Evolutionary conservation across 2,888 invertebrate genomes (phyloP).

Genomic region (Yponomeuta sedellus): DNA sequence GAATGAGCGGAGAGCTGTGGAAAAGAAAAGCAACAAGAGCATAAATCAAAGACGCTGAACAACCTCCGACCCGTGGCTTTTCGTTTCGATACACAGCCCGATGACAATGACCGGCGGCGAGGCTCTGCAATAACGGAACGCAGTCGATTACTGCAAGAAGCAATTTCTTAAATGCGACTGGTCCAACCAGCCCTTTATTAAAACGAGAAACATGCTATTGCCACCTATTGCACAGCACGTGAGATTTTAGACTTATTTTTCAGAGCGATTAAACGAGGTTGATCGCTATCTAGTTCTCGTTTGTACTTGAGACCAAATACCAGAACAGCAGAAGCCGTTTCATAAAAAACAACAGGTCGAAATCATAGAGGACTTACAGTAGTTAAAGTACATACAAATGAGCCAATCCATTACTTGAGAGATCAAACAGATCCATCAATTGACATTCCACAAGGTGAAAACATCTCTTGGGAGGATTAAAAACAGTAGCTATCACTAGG

Average conservation of each 20-base stretch:
- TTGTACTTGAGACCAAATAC: not conserved
- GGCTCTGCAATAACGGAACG: constrained; percentile 33
- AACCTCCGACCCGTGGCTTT: constrained; percentile 41
- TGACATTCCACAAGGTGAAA: not conserved
- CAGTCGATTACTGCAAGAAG: constrained; percentile 23
- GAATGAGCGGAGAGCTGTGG: constrained; percentile 35
- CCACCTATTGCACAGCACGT: not conserved
- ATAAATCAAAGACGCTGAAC: constrained; percentile 29
- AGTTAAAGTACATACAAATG: not conserved
- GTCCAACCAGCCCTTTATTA: constrained; percentile 21
- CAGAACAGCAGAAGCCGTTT: not conserved
- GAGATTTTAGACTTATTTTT: not conserved
- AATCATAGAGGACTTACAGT: not conserved
- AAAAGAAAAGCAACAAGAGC: constrained; percentile 28
- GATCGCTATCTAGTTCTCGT: not conserved
- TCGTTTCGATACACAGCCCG: constrained; percentile 28
- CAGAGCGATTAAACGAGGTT: not conserved
- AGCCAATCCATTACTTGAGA: not conserved
- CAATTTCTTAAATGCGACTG: constrained; percentile 20
- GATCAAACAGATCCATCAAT: not conserved
- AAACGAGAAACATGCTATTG: constrained; percentile 6
- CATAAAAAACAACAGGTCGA: not conserved
- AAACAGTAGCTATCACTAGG: not conserved
- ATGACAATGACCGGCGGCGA: constrained; percentile 35
- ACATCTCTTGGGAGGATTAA: not conserved